Evolutionary conservation across 2,888 invertebrate species (phyloP), one percentile per base, ranked within the genome.

Genomic region (Nymphalis c-album): DNA sequence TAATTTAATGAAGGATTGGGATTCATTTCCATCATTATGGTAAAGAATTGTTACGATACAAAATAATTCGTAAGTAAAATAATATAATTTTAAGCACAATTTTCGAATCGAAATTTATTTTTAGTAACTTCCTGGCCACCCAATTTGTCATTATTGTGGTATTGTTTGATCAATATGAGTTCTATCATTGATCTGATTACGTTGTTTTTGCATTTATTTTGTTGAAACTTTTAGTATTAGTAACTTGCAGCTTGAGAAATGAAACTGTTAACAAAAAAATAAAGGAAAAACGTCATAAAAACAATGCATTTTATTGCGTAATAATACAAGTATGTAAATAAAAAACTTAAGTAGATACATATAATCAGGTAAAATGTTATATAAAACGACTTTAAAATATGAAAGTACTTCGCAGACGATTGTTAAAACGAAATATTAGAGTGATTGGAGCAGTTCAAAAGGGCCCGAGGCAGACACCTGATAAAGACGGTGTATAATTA

Each of bases 1-100:
- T 90, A 90, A 90, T 89, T 88, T 87, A 85, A 91, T 89, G 87
- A 89, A 86, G 81, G 80, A 81, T 79, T 79, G 78, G 81, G 82
- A 84, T 83, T 84, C 80, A 77, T 79, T 83, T 76, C 74, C 77
- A 83, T 84, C 80, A 80, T 84, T 83, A 84, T 77, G 80, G 74
- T 78, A 86, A 86, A 80, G 78, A 82, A 78, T 82, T 80, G 78
- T 74, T 61, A 55, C 55, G 46, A 6, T 63, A 60, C 58, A 47
- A 70, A 71, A 72, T 74, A 77, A 77, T 76, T 79, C 77, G 75
- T n/a, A n/a, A n/a, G 75, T 77, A 75, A 57, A 18, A 57, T 40
- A 31, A n/a, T 10, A 5, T 26, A 57, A 31, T 40, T 40, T 40
- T 13, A 20, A 18, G 26, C 10, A 18, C 40, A 35, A 57, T 35